Evolutionary conservation across 2,113 vertebrate genomes (phyloP).

Genomic region (Tachycineta bicolor): DNA sequence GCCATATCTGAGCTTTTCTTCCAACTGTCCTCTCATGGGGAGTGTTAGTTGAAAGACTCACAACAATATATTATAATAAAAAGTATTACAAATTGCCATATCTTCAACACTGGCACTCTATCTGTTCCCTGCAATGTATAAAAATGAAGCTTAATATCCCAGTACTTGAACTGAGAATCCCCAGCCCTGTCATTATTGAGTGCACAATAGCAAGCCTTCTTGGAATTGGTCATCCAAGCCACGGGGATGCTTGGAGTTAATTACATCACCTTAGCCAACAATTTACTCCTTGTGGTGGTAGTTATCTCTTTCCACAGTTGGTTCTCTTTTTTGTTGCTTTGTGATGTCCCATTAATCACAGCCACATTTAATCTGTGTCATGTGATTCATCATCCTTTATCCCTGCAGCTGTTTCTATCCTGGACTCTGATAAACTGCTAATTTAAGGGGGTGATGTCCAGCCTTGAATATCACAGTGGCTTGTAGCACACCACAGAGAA

Average conservation of each 20-base stretch:
- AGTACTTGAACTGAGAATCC: slow-evolving; percentile 59
- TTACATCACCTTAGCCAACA: slow-evolving; percentile 84
- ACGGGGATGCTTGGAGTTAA: slow-evolving; percentile 78
- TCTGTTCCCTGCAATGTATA: slow-evolving; percentile 31
- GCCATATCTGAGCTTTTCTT: not conserved
- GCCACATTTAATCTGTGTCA: slow-evolving; percentile 80
- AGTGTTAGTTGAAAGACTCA: slow-evolving; percentile 31
- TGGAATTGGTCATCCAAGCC: slow-evolving; percentile 44
- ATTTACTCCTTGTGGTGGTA: slow-evolving; percentile 81
- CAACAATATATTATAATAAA: slow-evolving; percentile 23
- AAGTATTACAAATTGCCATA: slow-evolving; percentile 51
- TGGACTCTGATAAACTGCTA: slow-evolving; percentile 80
- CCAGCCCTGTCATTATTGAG: slow-evolving; percentile 58
- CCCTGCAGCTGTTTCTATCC: slow-evolving; percentile 62
- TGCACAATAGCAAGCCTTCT: slow-evolving; percentile 59
- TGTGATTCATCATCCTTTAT: slow-evolving; percentile 86
- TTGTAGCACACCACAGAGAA: slow-evolving; percentile 26
- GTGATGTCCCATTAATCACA: slow-evolving; percentile 90
- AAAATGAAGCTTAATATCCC: slow-evolving; percentile 57
- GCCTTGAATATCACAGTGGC: slow-evolving; percentile 68
- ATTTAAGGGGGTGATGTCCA: slow-evolving; percentile 78
- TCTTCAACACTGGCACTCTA: slow-evolving; percentile 60
- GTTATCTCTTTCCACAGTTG: slow-evolving; percentile 90
- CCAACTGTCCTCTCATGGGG: not conserved
- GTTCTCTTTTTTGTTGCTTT: slow-evolving; percentile 78